These are phyloP conservation scores for Bettongia penicillata DNA, from an alignment of 2,113 vertebrate genomes.

Conservation along the genomic window DNA sequence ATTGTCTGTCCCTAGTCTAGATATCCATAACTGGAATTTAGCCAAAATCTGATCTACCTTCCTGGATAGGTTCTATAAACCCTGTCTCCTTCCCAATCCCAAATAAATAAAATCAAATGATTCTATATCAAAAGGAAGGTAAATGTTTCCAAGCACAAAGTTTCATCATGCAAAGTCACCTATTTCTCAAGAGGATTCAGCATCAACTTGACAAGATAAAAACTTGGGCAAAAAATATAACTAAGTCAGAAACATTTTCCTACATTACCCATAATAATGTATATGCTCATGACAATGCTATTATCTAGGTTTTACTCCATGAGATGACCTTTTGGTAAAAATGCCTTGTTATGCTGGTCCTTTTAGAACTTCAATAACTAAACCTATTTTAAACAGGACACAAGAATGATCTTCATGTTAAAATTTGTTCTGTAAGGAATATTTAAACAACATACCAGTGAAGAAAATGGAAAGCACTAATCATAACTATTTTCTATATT, in stretches of 20 bases:
- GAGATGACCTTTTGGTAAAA: not conserved
- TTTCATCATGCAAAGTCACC: not conserved
- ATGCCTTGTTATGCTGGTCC: not conserved
- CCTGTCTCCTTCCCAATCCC: not conserved
- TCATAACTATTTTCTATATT: not conserved
- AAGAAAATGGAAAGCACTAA: not conserved
- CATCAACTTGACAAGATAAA: not conserved
- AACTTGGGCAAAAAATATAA: not conserved
- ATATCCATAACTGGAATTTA: not conserved
- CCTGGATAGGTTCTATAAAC: not conserved
- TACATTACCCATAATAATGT: not conserved
- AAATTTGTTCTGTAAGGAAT: not conserved
- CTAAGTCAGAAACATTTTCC: not conserved
- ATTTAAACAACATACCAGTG: not conserved
- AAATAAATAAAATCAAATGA: not conserved
- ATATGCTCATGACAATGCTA: not conserved
- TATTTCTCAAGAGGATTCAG: not conserved
- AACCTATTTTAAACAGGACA: not conserved
- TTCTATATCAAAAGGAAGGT: not conserved
- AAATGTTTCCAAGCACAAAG: not conserved
- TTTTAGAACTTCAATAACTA: not conserved
- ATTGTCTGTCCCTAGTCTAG: not conserved
- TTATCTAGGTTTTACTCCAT: not conserved
- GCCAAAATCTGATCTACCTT: not conserved
- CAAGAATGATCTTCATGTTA: not conserved